Conservation (phyloP, 1,140 invertebrate genomes). For the Ladona fulva region DNA sequence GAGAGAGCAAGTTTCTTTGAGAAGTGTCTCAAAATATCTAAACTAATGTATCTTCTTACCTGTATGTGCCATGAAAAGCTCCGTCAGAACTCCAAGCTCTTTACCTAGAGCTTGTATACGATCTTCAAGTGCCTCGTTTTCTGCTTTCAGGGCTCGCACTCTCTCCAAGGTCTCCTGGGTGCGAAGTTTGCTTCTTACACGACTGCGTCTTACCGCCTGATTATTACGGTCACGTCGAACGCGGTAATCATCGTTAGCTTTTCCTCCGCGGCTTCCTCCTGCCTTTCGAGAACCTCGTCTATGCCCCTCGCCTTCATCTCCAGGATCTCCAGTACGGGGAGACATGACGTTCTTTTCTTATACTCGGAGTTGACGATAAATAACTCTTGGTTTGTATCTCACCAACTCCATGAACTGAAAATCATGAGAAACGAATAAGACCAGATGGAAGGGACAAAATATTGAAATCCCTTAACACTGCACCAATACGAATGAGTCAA, state of each 20-base stretch:
- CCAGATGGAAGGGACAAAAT: too few species aligned
- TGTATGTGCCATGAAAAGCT: conserved; percentile 73
- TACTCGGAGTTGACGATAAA: too few species aligned
- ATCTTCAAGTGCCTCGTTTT: conserved; percentile 76
- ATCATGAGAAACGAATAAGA: too few species aligned
- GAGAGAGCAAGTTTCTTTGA: too few species aligned
- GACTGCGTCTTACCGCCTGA: conserved; percentile 77
- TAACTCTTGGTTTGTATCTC: too few species aligned
- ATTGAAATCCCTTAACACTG: too few species aligned
- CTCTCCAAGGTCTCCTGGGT: conserved; percentile 71
- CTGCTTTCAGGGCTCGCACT: conserved; percentile 65
- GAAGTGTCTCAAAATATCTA: too few species aligned
- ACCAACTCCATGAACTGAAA: too few species aligned
- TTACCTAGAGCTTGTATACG: conserved; percentile 78
- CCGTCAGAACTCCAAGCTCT: conserved; percentile 76
- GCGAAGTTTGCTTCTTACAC: conserved; percentile 73
- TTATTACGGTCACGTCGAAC: conserved; percentile 5
- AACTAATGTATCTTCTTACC: conserved; percentile 36
- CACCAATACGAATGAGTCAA: too few species aligned
- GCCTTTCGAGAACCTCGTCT: neutral
- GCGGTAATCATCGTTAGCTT: neutral
- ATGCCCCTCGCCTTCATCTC: neutral
- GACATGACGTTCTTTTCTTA: neutral
- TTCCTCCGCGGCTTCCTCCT: neutral
- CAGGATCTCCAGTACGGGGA: neutral